Evolutionary conservation across 2,888 invertebrate genomes (phyloP).

Genomic region (Vesta saturnalis): DNA sequence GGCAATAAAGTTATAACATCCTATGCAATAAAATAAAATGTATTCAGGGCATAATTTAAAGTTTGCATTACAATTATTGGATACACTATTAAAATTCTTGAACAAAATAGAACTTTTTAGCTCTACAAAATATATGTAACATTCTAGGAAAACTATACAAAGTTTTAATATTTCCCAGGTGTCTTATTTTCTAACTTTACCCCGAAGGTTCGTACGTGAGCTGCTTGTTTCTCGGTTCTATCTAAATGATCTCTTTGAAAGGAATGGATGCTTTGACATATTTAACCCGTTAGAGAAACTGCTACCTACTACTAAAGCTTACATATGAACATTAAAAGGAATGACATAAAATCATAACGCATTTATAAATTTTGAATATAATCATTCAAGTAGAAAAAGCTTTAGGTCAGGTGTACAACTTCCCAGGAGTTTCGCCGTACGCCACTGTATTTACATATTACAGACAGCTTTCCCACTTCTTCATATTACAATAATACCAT

Average conservation of each 20-base stretch:
- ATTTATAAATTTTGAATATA: constrained; percentile 16
- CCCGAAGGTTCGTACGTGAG: constrained; percentile 53
- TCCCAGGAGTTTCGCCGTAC: constrained; percentile 45
- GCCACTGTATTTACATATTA: constrained; percentile 54
- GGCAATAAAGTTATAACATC: too few relatives aligned
- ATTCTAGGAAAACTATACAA: constrained; percentile 51
- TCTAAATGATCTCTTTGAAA: constrained; percentile 52
- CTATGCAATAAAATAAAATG: too few relatives aligned
- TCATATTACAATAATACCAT: constrained; percentile 59
- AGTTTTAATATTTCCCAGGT: constrained; percentile 57
- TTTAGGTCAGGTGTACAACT: constrained; percentile 45
- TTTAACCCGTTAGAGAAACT: constrained; percentile 14
- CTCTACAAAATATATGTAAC: constrained; percentile 39
- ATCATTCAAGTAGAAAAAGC: constrained; percentile 32
- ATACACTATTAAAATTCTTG: not conserved
- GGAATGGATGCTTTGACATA: constrained; percentile 24
- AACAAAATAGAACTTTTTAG: constrained; percentile 25
- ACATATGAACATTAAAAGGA: constrained; percentile 16
- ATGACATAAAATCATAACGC: constrained; percentile 25
- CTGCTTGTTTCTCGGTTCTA: constrained; percentile 49
- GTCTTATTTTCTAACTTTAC: constrained; percentile 55
- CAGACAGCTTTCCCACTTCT: constrained; percentile 53
- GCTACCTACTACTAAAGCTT: not conserved
- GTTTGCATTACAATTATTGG: not conserved
- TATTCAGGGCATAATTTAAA: too few relatives aligned